phyloP scores from a whole-genome alignment of 2,797 vertebrate genomes.

The Hippocampus kuda region DNA sequence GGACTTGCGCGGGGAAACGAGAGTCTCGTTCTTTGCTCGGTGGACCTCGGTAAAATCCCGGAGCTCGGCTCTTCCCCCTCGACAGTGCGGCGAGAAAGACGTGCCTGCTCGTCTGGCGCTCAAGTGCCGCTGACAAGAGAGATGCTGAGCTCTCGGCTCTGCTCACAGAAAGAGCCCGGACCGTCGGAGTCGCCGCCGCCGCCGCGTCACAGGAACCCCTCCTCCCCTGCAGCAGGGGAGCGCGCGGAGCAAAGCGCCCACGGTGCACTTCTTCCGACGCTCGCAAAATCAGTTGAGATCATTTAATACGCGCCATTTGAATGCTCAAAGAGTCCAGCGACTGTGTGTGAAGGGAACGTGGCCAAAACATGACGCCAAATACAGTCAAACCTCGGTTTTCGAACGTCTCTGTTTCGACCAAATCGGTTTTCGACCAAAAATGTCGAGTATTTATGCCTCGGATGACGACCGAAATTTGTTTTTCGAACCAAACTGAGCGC shows the following conservation, averaged over 20 bases:
- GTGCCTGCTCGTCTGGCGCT: slow-evolving; percentile 66
- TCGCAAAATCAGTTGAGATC: neutral
- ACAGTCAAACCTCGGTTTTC: too few species aligned
- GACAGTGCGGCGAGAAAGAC: slow-evolving; percentile 41
- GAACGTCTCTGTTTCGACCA: too few species aligned
- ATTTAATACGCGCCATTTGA: neutral
- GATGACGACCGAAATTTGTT: too few species aligned
- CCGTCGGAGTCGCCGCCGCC: slow-evolving; percentile 40
- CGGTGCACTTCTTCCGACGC: neutral
- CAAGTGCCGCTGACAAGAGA: slow-evolving; percentile 81
- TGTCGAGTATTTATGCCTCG: too few species aligned
- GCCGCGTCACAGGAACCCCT: slow-evolving; percentile 66
- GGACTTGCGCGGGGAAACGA: slow-evolving; percentile 8
- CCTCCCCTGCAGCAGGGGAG: slow-evolving; percentile 46
- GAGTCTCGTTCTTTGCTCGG: slow-evolving; percentile 20
- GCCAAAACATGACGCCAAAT: too few species aligned
- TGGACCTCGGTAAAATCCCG: slow-evolving; percentile 55
- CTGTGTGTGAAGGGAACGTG: neutral
- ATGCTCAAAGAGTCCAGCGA: neutral
- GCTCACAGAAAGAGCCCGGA: slow-evolving; percentile 56
- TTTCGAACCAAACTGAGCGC: too few species aligned
- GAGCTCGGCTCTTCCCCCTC: slow-evolving; percentile 31
- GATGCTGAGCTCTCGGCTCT: slow-evolving; percentile 72
- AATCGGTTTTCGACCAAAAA: too few species aligned
- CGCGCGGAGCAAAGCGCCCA: slow-evolving; percentile 10